Percentiles rank a stretch among this genome's conserved stretches.
phyloP scores from a whole-genome alignment of 1,140 invertebrate genomes.

The Hyles euphorbiae region DNA sequence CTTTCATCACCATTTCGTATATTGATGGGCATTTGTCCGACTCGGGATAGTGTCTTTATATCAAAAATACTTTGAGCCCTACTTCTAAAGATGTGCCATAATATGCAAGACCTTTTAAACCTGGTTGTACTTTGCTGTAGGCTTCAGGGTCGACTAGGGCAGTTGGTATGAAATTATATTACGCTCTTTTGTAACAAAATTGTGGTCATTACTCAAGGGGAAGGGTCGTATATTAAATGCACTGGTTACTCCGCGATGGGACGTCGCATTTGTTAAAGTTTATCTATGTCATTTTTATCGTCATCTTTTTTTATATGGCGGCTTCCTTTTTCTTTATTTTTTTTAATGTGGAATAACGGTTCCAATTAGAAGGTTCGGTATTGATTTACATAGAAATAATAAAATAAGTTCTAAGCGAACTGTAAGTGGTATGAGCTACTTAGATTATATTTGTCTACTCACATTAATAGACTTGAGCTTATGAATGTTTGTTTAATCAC shows the following conservation, averaged over 20 bases:
- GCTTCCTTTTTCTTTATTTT: no score
- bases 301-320: no score
- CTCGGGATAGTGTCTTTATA: neutral
- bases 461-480: no score
- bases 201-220: conserved; percentile 16
- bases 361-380: no score
- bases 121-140: conserved; percentile 12
- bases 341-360: no score
- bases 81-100: neutral
- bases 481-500: no score
- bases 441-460: no score
- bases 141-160: conserved; percentile 11
- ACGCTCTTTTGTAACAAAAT: conserved; percentile 20
- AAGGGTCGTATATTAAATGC: conserved; percentile 6
- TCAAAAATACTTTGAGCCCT: neutral
- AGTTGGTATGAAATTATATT: conserved; percentile 15
- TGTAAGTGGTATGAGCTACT: no score
- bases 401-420: no score
- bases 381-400: no score
- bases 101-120: conserved; percentile 4
- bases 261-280: neutral
- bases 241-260: neutral
- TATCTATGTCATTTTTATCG: neutral
- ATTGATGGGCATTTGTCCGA: conserved; percentile 18
- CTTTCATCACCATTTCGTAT: conserved; percentile 22